These are phyloP conservation scores for Terrapene triunguis DNA, from an alignment of 2,113 vertebrate genomes.

Conservation along the genomic window DNA sequence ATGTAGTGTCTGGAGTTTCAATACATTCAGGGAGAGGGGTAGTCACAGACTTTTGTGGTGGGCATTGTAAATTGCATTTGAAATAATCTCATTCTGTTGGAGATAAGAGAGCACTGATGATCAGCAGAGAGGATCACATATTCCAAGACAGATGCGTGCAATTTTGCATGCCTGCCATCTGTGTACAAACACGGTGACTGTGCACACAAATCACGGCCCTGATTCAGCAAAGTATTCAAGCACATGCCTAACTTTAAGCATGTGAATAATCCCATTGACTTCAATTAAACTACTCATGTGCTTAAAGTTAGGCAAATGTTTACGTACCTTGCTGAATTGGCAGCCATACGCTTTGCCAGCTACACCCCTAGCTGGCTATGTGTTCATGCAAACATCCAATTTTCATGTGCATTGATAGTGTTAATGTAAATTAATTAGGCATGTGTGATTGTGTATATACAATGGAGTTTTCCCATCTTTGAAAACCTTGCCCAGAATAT, in stretches of 20 bases:
- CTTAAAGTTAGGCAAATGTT: not conserved
- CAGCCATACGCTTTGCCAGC: fast-evolving
- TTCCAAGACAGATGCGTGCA: not conserved
- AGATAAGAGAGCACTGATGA: not conserved
- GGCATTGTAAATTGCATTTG: constrained; percentile 39
- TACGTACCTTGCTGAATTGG: not conserved
- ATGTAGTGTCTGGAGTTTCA: constrained; percentile 35
- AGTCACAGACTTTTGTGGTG: not conserved
- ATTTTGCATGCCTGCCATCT: not conserved
- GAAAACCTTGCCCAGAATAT: not conserved
- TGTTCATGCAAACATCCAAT: fast-evolving
- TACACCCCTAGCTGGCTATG: not conserved
- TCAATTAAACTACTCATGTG: not conserved
- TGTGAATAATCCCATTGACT: constrained; percentile 17
- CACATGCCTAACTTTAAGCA: not conserved
- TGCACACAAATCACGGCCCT: not conserved
- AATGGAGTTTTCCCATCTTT: not conserved
- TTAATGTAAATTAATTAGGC: not conserved
- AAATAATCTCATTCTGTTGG: constrained; percentile 46
- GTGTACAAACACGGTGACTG: fast-evolving
- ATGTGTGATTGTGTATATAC: not conserved
- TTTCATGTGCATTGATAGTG: not conserved
- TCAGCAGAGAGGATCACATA: not conserved
- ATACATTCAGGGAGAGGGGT: not conserved
- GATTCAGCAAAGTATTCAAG: not conserved